Evolutionary conservation across 1,140 invertebrate species (phyloP), one percentile per base, ranked within the genome.

Genomic region (Drosophila arawakana): DNA sequence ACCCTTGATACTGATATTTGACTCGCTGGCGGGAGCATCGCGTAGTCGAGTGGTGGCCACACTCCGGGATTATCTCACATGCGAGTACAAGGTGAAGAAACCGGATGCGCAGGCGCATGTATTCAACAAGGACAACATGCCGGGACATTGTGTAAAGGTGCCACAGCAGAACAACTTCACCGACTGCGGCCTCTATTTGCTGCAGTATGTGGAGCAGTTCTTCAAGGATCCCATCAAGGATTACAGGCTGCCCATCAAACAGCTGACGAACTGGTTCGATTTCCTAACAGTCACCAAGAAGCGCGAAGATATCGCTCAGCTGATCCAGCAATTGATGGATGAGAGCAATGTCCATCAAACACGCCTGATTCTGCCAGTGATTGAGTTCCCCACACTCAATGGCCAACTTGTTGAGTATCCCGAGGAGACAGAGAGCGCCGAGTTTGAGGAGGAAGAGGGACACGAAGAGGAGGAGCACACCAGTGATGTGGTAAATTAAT

Each of bases 111-210:
- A 80, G 65, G 67, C 77, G 61, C 89, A 94, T 91, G 78, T 94
- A 49, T 97, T 97, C 90, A 95, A 95, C 35, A 97, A 96, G 92
- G 95, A 96, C 84, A 96, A 95, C 18, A 96, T 98, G 60, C 96
- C 96, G 89, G 97, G 97, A 3, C 95, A 95, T 55, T 95, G 95
- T 82, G 96, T 97, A 0, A 97, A 97, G 94, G 97, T 98, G 67
- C 98, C 98, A 15, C 98, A 99, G 91, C 99, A 99, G 93, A 97
- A 96, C 69, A 99, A 99, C 94, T 98, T 96, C 91, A 97, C 96
- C 43, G 99, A 99, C 93, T 99, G 99, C 94, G 99, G 99, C 3
- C 93, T 99, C 6, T 99, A 97, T 93, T 93, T 99, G 44, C 93
- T 99, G 37, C 97, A 99, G 92, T 99, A 98, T 94, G 97, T 98